These are phyloP conservation scores for Natator depressus DNA, from an alignment of 2,113 vertebrate genomes.

Conservation along the genomic window DNA sequence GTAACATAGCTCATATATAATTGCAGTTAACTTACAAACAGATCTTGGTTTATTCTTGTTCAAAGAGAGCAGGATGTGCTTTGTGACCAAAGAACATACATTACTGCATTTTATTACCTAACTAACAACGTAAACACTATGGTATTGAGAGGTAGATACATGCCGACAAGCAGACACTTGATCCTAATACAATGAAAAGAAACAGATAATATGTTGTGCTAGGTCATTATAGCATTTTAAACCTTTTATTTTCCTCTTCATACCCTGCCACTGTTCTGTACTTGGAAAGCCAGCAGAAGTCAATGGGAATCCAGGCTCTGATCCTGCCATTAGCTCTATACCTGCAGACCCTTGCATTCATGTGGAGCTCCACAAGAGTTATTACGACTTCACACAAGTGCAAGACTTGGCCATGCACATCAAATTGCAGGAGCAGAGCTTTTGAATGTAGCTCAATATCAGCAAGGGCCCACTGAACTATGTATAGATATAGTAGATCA, in stretches of 20 bases:
- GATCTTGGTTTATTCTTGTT: background rate
- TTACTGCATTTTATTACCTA: background rate
- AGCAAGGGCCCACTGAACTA: background rate
- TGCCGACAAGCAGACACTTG: background rate
- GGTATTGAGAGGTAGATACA: background rate
- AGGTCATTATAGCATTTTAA: background rate
- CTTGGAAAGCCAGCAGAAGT: background rate
- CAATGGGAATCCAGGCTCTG: background rate
- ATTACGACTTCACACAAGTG: background rate
- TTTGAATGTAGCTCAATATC: background rate
- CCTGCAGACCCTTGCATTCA: background rate
- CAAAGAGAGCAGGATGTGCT: conserved; percentile 5
- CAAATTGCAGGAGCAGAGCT: background rate
- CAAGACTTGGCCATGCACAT: background rate
- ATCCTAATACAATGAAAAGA: background rate
- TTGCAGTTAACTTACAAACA: background rate
- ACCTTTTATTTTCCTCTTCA: background rate
- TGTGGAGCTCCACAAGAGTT: background rate
- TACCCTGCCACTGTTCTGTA: background rate
- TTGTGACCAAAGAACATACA: background rate
- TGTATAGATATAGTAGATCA: background rate
- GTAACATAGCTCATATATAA: background rate
- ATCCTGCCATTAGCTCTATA: background rate
- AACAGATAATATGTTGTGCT: background rate
- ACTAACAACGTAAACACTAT: background rate